Evolutionary conservation across 1,140 invertebrate species (phyloP), one percentile per base, ranked within the genome.

Genomic region (Oncopodura yosiiana): DNA sequence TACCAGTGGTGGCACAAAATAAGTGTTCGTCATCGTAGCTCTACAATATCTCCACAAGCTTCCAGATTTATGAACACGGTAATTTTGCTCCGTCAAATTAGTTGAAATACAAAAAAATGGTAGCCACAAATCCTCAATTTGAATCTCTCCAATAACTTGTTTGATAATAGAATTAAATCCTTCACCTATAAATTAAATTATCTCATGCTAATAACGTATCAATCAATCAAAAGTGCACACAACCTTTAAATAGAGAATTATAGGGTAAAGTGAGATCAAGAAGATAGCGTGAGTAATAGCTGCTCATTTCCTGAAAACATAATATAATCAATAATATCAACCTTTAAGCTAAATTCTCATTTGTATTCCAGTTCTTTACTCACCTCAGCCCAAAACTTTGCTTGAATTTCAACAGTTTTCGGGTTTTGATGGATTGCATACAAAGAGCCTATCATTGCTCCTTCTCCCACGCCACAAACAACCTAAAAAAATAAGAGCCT

Each of bases 41-140:
- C 14, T 8, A 8, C 46, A 34, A 37, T 30, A 37, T 37, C n/a
- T n/a, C n/a, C n/a, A n/a, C n/a, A n/a, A n/a, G n/a, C n/a, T n/a
- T n/a, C n/a, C n/a, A n/a, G n/a, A n/a, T n/a, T n/a, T n/a, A n/a
- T n/a, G n/a, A n/a, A n/a, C n/a, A n/a, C n/a, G n/a, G n/a, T n/a
- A n/a, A n/a, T n/a, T n/a, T n/a, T n/a, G n/a, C n/a, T n/a, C n/a
- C n/a, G 46, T 26, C 19, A 49, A 34, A 16, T 49, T 34, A 5
- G 32, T 29, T n/a, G 32, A 37, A 14, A 12, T 37, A 8, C 3
- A 8, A 23, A 37, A 49, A 9, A 14, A 49, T 9, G 46, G 46
- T n/a, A 49, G 36, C 9, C 30, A 4, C 34, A 49, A n/a, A 38
- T 49, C 46, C 38, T 49, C 46, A 16, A 49, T 37, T 19, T 49